Percentiles rank a stretch among this genome's conserved stretches.
phyloP scores from a whole-genome alignment of 2,797 vertebrate species.

The Champsocephalus esox region DNA sequence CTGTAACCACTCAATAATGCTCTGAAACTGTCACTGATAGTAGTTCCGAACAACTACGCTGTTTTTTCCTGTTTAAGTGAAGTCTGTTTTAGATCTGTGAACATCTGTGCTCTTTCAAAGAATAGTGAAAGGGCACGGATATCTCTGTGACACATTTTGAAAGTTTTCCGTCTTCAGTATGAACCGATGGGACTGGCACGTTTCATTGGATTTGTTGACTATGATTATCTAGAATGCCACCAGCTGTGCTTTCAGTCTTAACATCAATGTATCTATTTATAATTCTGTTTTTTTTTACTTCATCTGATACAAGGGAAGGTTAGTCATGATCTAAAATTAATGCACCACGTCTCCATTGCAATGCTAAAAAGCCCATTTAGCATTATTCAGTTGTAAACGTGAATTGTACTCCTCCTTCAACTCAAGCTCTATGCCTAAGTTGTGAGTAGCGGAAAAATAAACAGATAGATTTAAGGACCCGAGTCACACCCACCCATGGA shows the following conservation, averaged over 20 bases:
- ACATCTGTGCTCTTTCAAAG: not conserved
- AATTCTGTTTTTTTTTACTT: not conserved
- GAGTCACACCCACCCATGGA: not conserved
- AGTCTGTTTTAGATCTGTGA: not conserved
- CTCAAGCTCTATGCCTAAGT: not conserved
- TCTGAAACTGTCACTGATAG: not conserved
- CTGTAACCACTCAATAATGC: not conserved
- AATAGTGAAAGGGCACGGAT: too few relatives aligned
- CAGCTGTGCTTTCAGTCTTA: not conserved
- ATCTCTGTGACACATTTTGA: not conserved
- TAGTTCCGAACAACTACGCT: too few relatives aligned
- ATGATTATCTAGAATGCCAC: not conserved
- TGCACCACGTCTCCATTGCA: not conserved
- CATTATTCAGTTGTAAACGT: not conserved
- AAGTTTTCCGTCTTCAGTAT: not conserved
- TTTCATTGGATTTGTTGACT: not conserved
- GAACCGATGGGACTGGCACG: not conserved
- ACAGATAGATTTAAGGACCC: not conserved
- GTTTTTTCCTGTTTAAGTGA: not conserved
- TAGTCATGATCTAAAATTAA: not conserved
- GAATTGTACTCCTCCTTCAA: not conserved
- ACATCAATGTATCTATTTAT: not conserved
- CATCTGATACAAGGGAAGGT: not conserved
- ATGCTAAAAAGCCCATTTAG: not conserved
- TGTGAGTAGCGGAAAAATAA: conserved; percentile 14